Percentiles rank a stretch among this genome's conserved stretches.
These are phyloP conservation scores for Lamprologus ornatipinnis DNA, from an alignment of 2,113 vertebrate genomes.

Conservation along the genomic window DNA sequence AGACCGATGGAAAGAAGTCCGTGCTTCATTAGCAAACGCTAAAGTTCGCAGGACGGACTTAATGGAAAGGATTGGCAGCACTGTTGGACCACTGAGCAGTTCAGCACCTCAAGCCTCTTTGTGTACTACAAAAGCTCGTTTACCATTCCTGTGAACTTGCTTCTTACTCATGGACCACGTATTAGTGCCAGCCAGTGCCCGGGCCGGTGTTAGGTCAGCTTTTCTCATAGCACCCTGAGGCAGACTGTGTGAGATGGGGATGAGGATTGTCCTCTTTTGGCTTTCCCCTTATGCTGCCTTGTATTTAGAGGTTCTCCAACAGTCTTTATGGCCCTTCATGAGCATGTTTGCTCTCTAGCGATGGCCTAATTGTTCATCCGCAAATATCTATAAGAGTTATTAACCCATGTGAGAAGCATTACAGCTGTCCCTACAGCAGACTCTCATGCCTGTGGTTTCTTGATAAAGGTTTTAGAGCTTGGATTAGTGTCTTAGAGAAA, in stretches of 20 bases:
- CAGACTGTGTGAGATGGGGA: not conserved
- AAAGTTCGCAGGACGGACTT: not conserved
- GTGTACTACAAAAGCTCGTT: constrained; percentile 11
- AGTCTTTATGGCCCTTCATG: not conserved
- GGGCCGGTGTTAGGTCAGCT: constrained; percentile 30
- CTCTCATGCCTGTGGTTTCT: not conserved
- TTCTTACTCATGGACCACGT: not conserved
- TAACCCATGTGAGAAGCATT: constrained; percentile 28
- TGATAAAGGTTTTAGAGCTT: constrained; percentile 1
- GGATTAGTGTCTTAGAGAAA: not conserved
- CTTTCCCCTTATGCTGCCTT: not conserved
- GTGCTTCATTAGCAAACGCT: constrained; percentile 38
- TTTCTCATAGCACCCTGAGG: constrained; percentile 17
- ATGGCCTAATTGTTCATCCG: constrained; percentile 32
- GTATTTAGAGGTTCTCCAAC: constrained; percentile 3
- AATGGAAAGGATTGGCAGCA: constrained; percentile 10
- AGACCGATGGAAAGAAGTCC: constrained; percentile 19
- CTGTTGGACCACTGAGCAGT: not conserved
- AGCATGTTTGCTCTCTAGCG: not conserved
- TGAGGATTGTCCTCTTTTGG: constrained; percentile 9
- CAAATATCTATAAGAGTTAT: constrained; percentile 38
- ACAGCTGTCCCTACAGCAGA: not conserved
- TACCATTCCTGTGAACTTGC: not conserved
- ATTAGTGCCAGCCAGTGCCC: constrained; percentile 1
- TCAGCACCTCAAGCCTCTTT: not conserved